These are phyloP conservation scores for Vulpes ferrilata DNA, from an alignment of 2,113 vertebrate genomes.

Conservation along the genomic window DNA sequence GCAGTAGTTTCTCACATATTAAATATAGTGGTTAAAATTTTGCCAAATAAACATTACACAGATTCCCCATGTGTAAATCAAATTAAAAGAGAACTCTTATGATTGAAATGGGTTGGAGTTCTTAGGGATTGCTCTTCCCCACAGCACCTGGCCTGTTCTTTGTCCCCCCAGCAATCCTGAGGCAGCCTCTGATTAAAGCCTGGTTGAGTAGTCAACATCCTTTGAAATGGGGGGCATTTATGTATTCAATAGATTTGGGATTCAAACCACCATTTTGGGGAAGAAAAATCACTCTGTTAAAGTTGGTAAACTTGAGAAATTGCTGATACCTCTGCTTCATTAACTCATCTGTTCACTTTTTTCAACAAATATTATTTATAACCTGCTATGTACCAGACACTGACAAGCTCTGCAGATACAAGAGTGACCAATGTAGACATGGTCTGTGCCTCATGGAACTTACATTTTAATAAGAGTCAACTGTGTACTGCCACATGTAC, in stretches of 20 bases:
- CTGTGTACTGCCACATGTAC: background rate
- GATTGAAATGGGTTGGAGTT: background rate
- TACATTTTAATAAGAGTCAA: background rate
- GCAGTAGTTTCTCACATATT: background rate
- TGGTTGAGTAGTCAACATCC: background rate
- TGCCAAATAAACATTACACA: background rate
- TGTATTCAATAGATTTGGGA: background rate
- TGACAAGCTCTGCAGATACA: background rate
- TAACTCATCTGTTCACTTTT: constrained; percentile 9
- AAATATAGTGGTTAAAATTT: background rate
- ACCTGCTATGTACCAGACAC: background rate
- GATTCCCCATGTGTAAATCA: background rate
- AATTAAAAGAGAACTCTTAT: background rate
- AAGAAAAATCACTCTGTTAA: constrained; percentile 36
- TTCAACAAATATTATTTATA: background rate
- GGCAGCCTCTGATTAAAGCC: background rate
- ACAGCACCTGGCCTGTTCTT: background rate
- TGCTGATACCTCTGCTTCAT: background rate
- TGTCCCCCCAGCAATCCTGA: background rate
- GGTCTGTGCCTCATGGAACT: background rate
- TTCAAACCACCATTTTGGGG: background rate
- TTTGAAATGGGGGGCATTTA: constrained; percentile 24
- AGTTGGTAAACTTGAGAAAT: constrained; percentile 11
- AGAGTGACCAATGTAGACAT: background rate
- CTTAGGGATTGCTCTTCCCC: background rate